These are phyloP conservation scores for Bombus superbus DNA, from an alignment of 1,140 invertebrate species.

Conservation along the genomic window DNA sequence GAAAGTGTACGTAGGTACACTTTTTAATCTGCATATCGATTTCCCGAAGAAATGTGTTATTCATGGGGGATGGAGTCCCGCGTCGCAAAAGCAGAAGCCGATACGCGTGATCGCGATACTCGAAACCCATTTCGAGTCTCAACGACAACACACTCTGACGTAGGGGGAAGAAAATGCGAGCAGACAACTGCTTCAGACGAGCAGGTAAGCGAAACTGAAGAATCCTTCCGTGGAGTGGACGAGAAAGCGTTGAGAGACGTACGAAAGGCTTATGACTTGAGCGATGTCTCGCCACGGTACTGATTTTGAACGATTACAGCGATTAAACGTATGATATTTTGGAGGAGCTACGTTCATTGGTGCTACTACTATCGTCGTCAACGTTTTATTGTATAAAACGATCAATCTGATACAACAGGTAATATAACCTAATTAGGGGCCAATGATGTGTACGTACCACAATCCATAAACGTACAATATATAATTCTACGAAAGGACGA, in stretches of 20 bases:
- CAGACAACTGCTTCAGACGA: neutral
- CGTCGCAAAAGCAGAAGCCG: constrained; percentile 64
- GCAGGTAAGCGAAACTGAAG: neutral
- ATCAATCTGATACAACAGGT: too few species aligned
- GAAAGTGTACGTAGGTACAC: constrained; percentile 50
- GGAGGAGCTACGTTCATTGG: too few species aligned
- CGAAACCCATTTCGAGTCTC: constrained; percentile 63
- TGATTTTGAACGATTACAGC: constrained; percentile 29
- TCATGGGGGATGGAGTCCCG: constrained; percentile 66
- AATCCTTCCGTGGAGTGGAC: neutral
- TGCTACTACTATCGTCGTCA: too few species aligned
- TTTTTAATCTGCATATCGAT: constrained; percentile 71
- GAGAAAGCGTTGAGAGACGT: neutral
- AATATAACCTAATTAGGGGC: too few species aligned
- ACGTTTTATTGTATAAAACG: too few species aligned
- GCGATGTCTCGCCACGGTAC: constrained; percentile 16
- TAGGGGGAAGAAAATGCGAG: constrained; percentile 38
- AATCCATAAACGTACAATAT: too few species aligned
- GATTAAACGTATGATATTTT: too few species aligned
- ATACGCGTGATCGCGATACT: constrained; percentile 66
- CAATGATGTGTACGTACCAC: too few species aligned
- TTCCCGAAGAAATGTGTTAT: constrained; percentile 68
- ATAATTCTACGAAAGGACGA: too few species aligned
- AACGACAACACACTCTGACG: constrained; percentile 43
- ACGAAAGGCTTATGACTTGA: neutral